Conservation (phyloP, 2,888 invertebrate genomes). For the Dichetophora obliterata region DNA sequence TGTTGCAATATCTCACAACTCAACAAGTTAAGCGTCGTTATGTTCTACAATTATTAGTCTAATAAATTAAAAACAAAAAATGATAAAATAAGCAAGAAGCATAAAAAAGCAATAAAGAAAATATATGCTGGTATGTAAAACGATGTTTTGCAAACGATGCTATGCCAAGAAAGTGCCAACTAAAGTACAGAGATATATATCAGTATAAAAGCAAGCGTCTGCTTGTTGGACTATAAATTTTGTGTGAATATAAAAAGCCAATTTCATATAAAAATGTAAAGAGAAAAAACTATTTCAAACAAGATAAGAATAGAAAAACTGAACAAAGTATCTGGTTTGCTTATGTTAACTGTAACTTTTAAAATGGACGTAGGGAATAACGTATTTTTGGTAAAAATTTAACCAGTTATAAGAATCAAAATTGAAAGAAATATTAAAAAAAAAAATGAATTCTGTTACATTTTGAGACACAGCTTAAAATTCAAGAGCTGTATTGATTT, state of each 20-base stretch:
- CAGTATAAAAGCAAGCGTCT: background rate
- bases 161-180: background rate
- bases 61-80: background rate
- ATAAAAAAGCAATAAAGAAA: slow-evolving; percentile 5
- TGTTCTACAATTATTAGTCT: too few species aligned
- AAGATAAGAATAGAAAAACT: background rate
- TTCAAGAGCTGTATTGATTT: too few species aligned
- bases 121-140: background rate
- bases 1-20: too few species aligned
- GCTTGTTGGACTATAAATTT: background rate
- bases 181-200: background rate
- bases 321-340: too few species aligned
- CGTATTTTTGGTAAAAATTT: too few species aligned
- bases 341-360: too few species aligned
- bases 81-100: background rate
- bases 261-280: background rate
- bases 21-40: too few species aligned
- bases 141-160: slow-evolving; percentile 5
- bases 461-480: too few species aligned
- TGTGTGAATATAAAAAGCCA: background rate
- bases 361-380: too few species aligned
- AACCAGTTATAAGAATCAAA: too few species aligned
- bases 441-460: too few species aligned
- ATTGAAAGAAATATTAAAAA: too few species aligned
- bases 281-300: background rate